A percentile compares a stretch with the other conserved stretches of the same genome.
Evolutionary conservation across 2,113 vertebrate genomes (phyloP).

Genomic region (Gobius niger): DNA sequence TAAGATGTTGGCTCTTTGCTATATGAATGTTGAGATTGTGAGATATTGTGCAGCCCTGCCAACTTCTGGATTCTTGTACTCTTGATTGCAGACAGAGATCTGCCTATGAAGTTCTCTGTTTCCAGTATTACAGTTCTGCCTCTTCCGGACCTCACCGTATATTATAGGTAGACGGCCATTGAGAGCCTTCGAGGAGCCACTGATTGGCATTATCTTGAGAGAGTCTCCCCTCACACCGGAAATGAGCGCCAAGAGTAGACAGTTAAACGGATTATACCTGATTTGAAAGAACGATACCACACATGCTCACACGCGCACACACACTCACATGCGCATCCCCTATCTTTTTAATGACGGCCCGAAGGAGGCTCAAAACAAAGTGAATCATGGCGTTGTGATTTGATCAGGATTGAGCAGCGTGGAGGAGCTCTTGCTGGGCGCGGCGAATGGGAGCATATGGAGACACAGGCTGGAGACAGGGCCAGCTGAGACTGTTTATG

Average conservation of each 20-base stretch:
- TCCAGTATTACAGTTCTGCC: background rate
- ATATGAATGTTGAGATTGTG: no score
- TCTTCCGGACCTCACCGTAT: background rate
- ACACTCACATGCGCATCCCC: background rate
- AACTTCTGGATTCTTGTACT: no score
- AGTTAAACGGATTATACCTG: slow-evolving; percentile 57
- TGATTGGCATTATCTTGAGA: slow-evolving; percentile 40
- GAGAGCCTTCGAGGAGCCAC: slow-evolving; percentile 9
- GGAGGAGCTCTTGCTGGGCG: slow-evolving; percentile 37
- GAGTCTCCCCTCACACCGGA: slow-evolving; percentile 42
- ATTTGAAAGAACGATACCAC: slow-evolving; percentile 49
- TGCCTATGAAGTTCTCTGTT: no score
- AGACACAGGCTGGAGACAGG: slow-evolving; percentile 8
- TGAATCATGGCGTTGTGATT: slow-evolving; percentile 53
- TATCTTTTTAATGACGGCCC: slow-evolving; percentile 24
- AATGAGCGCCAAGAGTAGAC: slow-evolving; percentile 44
- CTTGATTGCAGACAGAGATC: no score
- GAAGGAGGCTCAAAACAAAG: slow-evolving; percentile 39
- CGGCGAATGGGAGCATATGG: slow-evolving; percentile 54
- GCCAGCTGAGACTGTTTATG: slow-evolving; percentile 59
- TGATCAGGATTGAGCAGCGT: slow-evolving; percentile 57
- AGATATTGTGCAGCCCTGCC: no score
- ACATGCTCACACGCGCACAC: slow-evolving; percentile 3
- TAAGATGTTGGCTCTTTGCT: no score
- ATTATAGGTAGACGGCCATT: background rate